These are phyloP conservation scores for Genyomyrus donnyi DNA, from an alignment of 2,113 vertebrate genomes.

Conservation along the genomic window DNA sequence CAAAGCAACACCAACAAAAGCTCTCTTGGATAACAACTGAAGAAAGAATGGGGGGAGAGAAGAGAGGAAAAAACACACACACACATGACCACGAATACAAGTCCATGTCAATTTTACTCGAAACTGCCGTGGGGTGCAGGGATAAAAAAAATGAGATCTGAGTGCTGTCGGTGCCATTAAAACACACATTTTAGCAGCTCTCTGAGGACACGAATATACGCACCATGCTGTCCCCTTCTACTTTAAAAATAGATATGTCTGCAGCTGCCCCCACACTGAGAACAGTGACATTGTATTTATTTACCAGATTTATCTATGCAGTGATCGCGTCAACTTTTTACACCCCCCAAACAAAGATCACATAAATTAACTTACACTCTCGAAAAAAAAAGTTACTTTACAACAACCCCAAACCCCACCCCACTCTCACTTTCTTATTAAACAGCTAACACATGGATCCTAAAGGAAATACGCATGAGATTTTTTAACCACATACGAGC, in stretches of 20 bases:
- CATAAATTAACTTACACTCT: conserved; percentile 59
- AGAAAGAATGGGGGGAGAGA: conserved; percentile 58
- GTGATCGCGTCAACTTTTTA: conserved; percentile 30
- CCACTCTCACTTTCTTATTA: conserved; percentile 57
- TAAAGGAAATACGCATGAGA: conserved; percentile 48
- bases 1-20: conserved; percentile 79
- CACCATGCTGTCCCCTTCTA: conserved; percentile 61
- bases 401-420: conserved; percentile 54
- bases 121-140: conserved; percentile 73
- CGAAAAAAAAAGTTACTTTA: conserved; percentile 68
- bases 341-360: conserved; percentile 53
- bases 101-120: conserved; percentile 80
- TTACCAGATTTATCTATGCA: conserved; percentile 34
- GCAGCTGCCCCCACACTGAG: conserved; percentile 60
- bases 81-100: conserved; percentile 76
- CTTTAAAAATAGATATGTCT: conserved; percentile 53
- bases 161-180: conserved; percentile 76
- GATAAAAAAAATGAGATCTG: conserved; percentile 66
- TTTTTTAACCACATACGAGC: conserved; percentile 53
- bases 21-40: conserved; percentile 75
- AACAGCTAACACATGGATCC: conserved; percentile 28
- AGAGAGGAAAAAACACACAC: conserved; percentile 30
- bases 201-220: conserved; percentile 70
- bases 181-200: conserved; percentile 68
- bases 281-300: conserved; percentile 60